phyloP scores from a whole-genome alignment of 2,113 vertebrate species.

The Antechinus stuartii region DNA sequence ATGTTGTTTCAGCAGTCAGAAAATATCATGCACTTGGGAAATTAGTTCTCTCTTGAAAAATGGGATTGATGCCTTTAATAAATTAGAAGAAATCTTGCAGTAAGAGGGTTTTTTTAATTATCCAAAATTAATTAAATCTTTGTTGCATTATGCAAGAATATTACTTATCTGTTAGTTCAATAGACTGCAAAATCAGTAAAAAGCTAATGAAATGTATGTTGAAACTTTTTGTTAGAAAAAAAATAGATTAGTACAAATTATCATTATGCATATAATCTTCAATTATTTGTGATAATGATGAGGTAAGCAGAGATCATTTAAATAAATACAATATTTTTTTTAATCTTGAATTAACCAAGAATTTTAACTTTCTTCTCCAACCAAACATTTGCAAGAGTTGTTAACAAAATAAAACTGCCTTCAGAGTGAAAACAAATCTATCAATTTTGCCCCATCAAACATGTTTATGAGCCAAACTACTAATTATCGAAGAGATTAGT shows the following conservation, averaged over 20 bases:
- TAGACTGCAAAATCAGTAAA: not conserved
- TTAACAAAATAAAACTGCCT: not conserved
- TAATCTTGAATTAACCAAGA: not conserved
- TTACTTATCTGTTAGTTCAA: not conserved
- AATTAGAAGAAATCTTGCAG: not conserved
- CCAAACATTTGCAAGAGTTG: not conserved
- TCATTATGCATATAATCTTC: not conserved
- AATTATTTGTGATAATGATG: not conserved
- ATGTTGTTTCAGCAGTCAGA: not conserved
- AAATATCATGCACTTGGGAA: not conserved
- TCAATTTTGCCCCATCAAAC: not conserved
- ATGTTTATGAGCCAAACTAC: constrained; percentile 25
- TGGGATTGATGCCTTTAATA: not conserved
- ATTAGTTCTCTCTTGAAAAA: not conserved
- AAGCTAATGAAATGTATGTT: not conserved
- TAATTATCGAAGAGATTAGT: constrained; percentile 60
- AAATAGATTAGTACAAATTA: not conserved
- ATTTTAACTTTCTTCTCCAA: not conserved
- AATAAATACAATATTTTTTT: accelerated
- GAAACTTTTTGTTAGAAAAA: not conserved
- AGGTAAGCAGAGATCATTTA: not conserved
- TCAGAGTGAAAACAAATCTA: not conserved
- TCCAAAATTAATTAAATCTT: not conserved
- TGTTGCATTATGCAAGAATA: not conserved
- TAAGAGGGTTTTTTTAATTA: not conserved